Evolutionary conservation across 2,113 vertebrate species (phyloP).

Genomic region (Anhinga anhinga): DNA sequence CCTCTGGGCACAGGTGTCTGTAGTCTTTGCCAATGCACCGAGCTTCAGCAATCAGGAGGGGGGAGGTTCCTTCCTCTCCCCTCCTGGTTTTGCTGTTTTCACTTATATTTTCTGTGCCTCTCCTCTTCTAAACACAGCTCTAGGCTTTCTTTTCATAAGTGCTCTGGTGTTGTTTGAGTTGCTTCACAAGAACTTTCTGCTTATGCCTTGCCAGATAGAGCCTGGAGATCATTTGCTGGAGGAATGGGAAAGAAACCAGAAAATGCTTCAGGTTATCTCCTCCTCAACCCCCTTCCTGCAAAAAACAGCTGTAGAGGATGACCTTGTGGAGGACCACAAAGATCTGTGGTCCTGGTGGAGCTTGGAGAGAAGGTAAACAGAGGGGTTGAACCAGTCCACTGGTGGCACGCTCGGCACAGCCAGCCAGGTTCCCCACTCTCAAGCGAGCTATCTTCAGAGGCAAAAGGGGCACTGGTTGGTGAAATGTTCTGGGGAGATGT

Average conservation of each 20-base stretch:
- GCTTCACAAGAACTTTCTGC: neutral
- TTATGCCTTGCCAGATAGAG: fast-evolving
- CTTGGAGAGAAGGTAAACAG: neutral
- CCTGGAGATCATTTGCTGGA: neutral
- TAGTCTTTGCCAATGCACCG: neutral
- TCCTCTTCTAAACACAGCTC: neutral
- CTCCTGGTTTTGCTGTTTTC: neutral
- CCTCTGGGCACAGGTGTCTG: neutral
- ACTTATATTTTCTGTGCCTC: neutral
- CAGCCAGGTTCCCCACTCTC: neutral
- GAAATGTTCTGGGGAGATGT: neutral
- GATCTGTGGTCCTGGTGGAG: neutral
- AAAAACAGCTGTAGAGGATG: neutral
- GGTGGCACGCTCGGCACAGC: too few species aligned
- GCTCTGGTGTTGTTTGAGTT: neutral
- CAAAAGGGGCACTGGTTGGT: neutral
- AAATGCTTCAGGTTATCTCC: neutral
- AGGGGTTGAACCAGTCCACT: neutral
- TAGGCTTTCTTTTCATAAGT: fast-evolving
- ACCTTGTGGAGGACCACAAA: fast-evolving
- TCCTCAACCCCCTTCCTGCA: neutral
- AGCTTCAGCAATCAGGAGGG: neutral
- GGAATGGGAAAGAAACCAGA: neutral
- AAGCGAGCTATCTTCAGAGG: neutral
- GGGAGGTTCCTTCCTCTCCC: neutral